Conservation (phyloP, 2,888 invertebrate species). For the Ophraella communa region DNA sequence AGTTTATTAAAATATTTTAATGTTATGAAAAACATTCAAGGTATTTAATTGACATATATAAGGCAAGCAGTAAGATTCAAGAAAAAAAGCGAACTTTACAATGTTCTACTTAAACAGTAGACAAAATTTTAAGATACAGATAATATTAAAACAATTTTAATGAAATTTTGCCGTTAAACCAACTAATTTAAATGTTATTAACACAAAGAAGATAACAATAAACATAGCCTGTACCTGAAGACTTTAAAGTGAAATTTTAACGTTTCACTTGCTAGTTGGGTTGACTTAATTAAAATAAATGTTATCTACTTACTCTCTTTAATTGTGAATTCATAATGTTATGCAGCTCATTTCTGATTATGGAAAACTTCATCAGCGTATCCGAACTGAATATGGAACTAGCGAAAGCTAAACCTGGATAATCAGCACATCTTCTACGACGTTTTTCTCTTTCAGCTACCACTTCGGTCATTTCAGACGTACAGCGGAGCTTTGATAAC, state of each 20-base stretch:
- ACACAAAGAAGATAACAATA: no score
- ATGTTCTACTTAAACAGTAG: no score
- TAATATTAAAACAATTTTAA: no score
- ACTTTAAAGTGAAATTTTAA: not conserved
- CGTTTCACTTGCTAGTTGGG: not conserved
- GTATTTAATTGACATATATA: no score
- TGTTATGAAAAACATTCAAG: no score
- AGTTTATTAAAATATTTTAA: no score
- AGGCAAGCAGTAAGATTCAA: no score
- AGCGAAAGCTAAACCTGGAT: constrained; percentile 85
- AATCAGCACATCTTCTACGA: constrained; percentile 83
- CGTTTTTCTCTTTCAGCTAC: constrained; percentile 82
- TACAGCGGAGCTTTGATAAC: constrained; percentile 83
- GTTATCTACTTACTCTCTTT: constrained; percentile 81
- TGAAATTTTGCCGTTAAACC: no score
- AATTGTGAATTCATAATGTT: constrained; percentile 96
- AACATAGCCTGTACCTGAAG: no score
- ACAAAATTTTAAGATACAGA: no score
- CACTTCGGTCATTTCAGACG: constrained; percentile 88
- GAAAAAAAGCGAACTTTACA: no score
- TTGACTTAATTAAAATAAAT: constrained; percentile 8
- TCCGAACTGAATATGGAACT: constrained; percentile 94
- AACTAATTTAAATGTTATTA: no score
- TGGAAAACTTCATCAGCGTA: constrained; percentile 97
- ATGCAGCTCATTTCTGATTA: constrained; percentile 96